A percentile compares a stretch with the other conserved stretches of the same genome.
These are phyloP conservation scores for Sapayoa aenigma DNA, from an alignment of 2,113 vertebrate species.

Conservation along the genomic window DNA sequence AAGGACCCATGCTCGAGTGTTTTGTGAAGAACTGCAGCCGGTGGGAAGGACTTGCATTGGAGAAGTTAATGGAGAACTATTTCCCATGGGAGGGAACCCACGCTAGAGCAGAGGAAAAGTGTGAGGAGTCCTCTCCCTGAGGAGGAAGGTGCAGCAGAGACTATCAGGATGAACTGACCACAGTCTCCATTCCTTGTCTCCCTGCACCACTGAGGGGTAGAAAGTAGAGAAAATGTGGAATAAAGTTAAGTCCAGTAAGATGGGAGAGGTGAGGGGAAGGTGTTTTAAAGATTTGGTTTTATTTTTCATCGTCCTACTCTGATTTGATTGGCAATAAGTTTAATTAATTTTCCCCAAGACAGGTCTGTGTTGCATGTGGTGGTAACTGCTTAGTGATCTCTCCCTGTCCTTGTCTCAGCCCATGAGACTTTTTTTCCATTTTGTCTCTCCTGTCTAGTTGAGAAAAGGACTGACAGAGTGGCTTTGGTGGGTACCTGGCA, in stretches of 20 bases:
- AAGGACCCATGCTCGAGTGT: neutral
- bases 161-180: neutral
- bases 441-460: neutral
- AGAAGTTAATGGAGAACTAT: neutral
- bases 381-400: neutral
- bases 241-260: neutral
- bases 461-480: neutral
- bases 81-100: neutral
- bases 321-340: neutral
- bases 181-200: neutral
- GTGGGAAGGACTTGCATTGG: rapidly evolving
- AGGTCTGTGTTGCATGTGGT: neutral
- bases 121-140: neutral
- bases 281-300: neutral
- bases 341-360: neutral
- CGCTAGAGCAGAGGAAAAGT: neutral
- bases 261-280: neutral
- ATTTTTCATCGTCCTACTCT: neutral
- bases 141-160: neutral
- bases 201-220: neutral
- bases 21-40: neutral
- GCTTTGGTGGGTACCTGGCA: neutral
- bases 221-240: neutral
- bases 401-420: neutral
- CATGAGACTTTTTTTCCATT: neutral